Evolutionary conservation across 1,140 invertebrate species (phyloP), one percentile per base, ranked within the genome.

Genomic region (Caenorhabditis brenneri): DNA sequence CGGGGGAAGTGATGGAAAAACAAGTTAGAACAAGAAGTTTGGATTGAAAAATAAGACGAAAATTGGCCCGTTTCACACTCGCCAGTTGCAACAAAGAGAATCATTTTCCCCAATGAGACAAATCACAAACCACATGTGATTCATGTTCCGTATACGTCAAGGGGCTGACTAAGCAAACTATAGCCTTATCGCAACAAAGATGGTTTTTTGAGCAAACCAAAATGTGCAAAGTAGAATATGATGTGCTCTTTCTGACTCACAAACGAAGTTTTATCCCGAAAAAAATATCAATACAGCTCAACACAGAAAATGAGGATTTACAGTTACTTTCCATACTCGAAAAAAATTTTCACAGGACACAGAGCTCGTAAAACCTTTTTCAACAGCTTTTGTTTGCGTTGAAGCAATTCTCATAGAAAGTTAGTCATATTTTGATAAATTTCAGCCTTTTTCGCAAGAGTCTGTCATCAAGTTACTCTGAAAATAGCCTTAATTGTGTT

Each of bases 81-180:
- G 2, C 22, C 31, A 6, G 9, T 65, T 6, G 5, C 16, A 42
- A 22, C 2, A 36, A 24, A 36, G 19, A 36, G 12, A 24, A 33
- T 24, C 27, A 22, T 24, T 42, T 24, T 19, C 16, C 9, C 15
- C 65, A 36, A 46, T 74, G 65, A 74, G 36, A 39, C 33, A 74
- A 74, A 33, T 74, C 65, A 24, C 36, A 24, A 74, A 74, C 36
- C 65, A 74, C 36, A 74, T 74, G 65, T 74, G 65, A 74, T 74
- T 74, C 65, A 74, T 74, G 36, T 74, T 42, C 9, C 65, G 5
- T n/a, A 74, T 24, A 74, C 36, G 36, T 12, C 31, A 65, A n/a
- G 36, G 36, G 5, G 65, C 65, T 74, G 65, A 74, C 65, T 74
- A 74, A 74, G 65, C 65, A 42, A 74, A 74, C 65, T 12, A 36